Percentiles rank a stretch among this genome's conserved stretches.
Conservation (phyloP, 2,888 invertebrate genomes). For the Drosophila tanythrix region DNA sequence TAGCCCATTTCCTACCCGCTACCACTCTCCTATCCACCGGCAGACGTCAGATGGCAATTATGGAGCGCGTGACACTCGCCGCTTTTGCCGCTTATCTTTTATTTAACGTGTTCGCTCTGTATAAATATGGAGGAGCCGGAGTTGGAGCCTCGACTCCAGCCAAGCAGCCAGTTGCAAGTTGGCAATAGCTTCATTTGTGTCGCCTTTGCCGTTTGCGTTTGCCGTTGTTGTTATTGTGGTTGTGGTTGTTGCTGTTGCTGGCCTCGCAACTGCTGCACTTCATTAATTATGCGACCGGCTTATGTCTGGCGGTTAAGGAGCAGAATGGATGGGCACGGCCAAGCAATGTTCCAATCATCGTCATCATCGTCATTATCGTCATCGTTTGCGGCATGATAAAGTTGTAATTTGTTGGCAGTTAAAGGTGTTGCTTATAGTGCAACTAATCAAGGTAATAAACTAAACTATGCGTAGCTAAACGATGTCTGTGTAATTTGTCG, state of each 20-base stretch:
- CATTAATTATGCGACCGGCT: constrained; percentile 76
- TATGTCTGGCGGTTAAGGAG: constrained; percentile 39
- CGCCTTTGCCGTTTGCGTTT: constrained; percentile 33
- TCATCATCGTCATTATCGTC: constrained; percentile 26
- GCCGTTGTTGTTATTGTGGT: constrained; percentile 3
- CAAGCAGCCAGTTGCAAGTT: constrained; percentile 13
- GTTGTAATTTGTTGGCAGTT: constrained; percentile 81
- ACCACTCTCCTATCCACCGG: neutral
- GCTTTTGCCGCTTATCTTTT: constrained; percentile 72
- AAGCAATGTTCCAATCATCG: constrained; percentile 40
- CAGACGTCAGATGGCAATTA: constrained; percentile 47
- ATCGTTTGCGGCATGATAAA: constrained; percentile 79
- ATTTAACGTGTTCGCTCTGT: constrained; percentile 79
- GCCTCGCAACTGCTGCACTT: constrained; percentile 69
- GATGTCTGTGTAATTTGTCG: constrained; percentile 64
- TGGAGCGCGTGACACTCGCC: constrained; percentile 72
- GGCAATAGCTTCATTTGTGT: constrained; percentile 77
- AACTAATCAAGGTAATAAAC: constrained; percentile 79
- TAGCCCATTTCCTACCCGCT: neutral
- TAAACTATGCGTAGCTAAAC: constrained; percentile 77
- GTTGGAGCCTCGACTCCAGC: constrained; percentile 29
- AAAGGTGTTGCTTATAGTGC: constrained; percentile 82
- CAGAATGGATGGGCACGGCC: constrained; percentile 65
- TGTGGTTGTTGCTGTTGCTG: constrained; percentile 22
- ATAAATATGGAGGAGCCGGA: constrained; percentile 72